A percentile compares a stretch with the other conserved stretches of the same genome.
Conservation (phyloP, 2,888 invertebrate genomes). For the Eudemis profundana region DNA sequence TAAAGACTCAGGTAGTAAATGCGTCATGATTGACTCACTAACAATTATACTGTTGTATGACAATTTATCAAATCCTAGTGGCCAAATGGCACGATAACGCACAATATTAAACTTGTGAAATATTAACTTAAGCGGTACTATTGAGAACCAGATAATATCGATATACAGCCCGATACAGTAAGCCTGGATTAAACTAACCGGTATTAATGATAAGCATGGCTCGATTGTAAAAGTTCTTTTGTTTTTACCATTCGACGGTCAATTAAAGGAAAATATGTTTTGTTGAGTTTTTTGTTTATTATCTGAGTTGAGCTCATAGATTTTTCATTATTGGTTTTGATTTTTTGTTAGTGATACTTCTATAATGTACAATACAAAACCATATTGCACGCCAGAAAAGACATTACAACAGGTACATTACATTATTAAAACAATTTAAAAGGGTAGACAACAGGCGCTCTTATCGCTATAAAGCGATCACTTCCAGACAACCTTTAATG, state of each 20-base stretch:
- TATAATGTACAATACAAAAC: too few species aligned
- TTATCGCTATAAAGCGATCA: too few species aligned
- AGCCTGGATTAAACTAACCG: conserved; percentile 34
- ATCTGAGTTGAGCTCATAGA: neutral
- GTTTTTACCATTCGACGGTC: conserved; percentile 21
- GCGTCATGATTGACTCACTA: too few species aligned
- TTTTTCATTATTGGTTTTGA: neutral
- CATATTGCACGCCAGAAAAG: too few species aligned
- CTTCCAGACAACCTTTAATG: too few species aligned
- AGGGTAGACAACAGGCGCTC: too few species aligned
- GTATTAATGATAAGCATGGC: conserved; percentile 31
- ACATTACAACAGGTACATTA: too few species aligned
- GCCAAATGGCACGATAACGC: conserved; percentile 30
- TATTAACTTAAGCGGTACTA: conserved; percentile 30
- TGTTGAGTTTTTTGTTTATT: neutral
- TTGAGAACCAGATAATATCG: conserved; percentile 31
- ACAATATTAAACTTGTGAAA: conserved; percentile 30
- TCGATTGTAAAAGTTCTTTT: conserved; percentile 22
- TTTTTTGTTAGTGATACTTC: neutral
- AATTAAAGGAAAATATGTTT: conserved; percentile 24
- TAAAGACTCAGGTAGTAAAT: too few species aligned
- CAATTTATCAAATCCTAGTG: conserved; percentile 31
- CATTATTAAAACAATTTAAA: too few species aligned
- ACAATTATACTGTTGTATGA: conserved; percentile 1
- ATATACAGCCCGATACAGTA: conserved; percentile 20